Evolutionary conservation across 35 echinoderm and acorn worm species (phyloP), one percentile per base, ranked within the genome.

Genomic region (Acanthaster planci): DNA sequence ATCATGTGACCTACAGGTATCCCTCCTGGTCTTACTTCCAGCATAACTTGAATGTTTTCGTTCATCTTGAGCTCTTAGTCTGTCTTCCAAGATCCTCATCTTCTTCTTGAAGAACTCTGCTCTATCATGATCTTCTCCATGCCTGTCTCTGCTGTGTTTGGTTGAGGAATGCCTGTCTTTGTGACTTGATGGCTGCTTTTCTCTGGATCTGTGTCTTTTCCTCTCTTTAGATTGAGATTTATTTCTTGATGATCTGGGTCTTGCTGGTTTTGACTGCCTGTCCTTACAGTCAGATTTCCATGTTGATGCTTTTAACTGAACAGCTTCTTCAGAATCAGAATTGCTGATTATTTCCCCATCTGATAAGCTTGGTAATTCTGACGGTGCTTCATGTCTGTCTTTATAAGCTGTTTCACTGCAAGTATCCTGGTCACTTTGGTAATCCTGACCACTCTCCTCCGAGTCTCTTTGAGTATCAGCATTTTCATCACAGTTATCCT

Each of bases 131-230:
- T 16, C 64, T 5, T 3, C n/a, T 26, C 8, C 29, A 1, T 10
- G 26, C 34, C 10, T 72, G 26, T 34, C 34, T 29, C 12, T 2
- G 7, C 64, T 72, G 64, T 72, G 26, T 72, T 34, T 72, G 18
- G 26, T 72, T 12, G 42, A 12, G n/a, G 21, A 26, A 72, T 9
- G 1, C 30, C 23, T 72, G 34, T 9, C 64, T 29, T 72, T 72
- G 64, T 72, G 64, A 72, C 64, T 72, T 21, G 64, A 72, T 36
- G 64, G 34, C 18, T 72, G 64, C 34, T 72, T 72, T 19, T 72
- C 64, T 72, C 42, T 47, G 12, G 42, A 47, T 12, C 42, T 4
- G 42, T 47, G 42, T 47, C 42, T 47, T 47, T 47, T 47, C 42
- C 42, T 47, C 4, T 72, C 64, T 72, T 26, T 72, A 47, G 42